These are phyloP conservation scores for Synanceia verrucosa DNA, from an alignment of 2,797 vertebrate species.

Conservation along the genomic window DNA sequence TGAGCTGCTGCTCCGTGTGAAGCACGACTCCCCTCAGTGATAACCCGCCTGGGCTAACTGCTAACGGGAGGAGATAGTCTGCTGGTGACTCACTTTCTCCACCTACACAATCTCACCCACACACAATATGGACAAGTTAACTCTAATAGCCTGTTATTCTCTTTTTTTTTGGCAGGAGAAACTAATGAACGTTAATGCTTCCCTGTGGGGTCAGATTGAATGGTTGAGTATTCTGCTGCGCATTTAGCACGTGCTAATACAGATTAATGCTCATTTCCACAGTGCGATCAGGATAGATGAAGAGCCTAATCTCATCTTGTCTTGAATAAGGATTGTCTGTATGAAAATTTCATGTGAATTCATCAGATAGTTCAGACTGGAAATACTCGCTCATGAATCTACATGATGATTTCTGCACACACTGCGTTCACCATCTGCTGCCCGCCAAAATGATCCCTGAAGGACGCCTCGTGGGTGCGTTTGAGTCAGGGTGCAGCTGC, in stretches of 20 bases:
- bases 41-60: slow-evolving; percentile 37
- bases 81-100: slow-evolving; percentile 52
- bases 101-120: slow-evolving; percentile 65
- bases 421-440: slow-evolving; percentile 36
- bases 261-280: neutral
- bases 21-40: slow-evolving; percentile 12
- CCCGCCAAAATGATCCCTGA: slow-evolving; percentile 24
- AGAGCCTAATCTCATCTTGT: neutral
- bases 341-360: no score
- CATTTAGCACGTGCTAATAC: neutral
- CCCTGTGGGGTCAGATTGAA: neutral
- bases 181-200: slow-evolving; percentile 3
- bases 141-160: slow-evolving; percentile 51
- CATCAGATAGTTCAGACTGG: no score
- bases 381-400: slow-evolving; percentile 7
- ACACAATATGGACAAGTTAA: slow-evolving; percentile 53
- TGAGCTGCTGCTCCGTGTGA: slow-evolving; percentile 7
- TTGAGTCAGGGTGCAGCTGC: slow-evolving; percentile 37
- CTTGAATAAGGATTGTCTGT: no score
- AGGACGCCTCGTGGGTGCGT: slow-evolving; percentile 15
- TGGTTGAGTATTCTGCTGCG: neutral
- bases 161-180: slow-evolving; percentile 40
- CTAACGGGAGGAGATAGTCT: slow-evolving; percentile 41
- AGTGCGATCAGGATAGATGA: neutral
- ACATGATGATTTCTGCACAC: slow-evolving; percentile 1